Evolutionary conservation across 2,113 vertebrate genomes (phyloP).

Genomic region (Phalacrocorax aristotelis): DNA sequence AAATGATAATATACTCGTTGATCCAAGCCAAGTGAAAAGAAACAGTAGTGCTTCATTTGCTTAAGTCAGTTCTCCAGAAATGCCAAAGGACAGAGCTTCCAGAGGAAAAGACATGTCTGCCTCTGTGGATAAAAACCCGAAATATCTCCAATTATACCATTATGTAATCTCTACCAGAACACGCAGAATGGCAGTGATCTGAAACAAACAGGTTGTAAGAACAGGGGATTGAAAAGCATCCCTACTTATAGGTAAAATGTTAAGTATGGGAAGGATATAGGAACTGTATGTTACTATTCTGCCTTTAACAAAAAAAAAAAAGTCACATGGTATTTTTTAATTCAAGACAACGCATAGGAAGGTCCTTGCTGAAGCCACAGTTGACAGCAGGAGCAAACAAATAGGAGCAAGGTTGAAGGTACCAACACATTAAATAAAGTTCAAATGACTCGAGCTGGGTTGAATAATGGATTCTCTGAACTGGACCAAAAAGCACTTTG

Average conservation of each 20-base stretch:
- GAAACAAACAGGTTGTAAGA: not conserved
- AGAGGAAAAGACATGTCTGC: not conserved
- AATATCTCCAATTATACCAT: not conserved
- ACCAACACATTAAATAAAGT: not conserved
- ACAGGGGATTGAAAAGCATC: not conserved
- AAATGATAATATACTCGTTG: not conserved
- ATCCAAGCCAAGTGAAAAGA: not conserved
- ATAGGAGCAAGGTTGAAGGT: not conserved
- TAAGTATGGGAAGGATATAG: not conserved
- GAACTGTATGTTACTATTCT: not conserved
- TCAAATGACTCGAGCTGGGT: not conserved
- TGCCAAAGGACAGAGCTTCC: not conserved
- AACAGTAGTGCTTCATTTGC: not conserved
- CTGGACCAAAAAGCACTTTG: not conserved
- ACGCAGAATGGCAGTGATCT: not conserved
- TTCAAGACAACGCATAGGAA: not conserved
- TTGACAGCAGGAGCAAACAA: not conserved
- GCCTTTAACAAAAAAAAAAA: not conserved
- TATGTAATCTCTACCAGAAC: not conserved
- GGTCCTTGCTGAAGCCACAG: not conserved
- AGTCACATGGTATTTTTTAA: not conserved
- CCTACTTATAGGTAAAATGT: not conserved
- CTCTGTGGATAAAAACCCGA: not conserved
- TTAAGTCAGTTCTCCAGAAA: not conserved
- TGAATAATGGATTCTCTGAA: not conserved